Evolutionary conservation across 37 sponge, comb jelly and placozoan species (phyloP).

Genomic region (Haliclona indistincta): DNA sequence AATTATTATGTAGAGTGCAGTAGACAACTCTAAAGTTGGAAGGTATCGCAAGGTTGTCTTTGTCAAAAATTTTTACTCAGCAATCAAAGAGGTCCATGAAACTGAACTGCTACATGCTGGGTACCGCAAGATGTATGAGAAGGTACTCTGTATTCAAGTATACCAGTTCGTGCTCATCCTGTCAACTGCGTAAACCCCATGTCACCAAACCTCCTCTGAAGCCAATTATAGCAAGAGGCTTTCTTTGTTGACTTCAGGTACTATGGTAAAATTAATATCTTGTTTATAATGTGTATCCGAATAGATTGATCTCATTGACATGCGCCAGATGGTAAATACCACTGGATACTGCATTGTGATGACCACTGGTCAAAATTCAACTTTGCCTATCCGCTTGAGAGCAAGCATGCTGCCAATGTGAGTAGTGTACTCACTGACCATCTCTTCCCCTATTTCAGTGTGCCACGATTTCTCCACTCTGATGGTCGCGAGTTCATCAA

Average conservation of each 20-base stretch:
- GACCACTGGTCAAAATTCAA: constrained; percentile 58
- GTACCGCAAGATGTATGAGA: constrained; percentile 14
- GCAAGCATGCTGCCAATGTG: constrained; percentile 16
- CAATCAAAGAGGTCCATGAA: constrained; percentile 1
- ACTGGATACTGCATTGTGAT: constrained; percentile 39
- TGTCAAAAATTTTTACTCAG: constrained; percentile 6
- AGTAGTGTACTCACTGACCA: neutral
- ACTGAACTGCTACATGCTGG: constrained; percentile 25
- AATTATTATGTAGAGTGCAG: no score
- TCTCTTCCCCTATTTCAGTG: constrained; percentile 26
- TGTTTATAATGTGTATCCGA: neutral
- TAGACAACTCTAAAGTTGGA: neutral
- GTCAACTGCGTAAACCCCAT: constrained; percentile 6
- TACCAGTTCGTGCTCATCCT: constrained; percentile 5
- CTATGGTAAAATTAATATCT: neutral
- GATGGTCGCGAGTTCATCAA: no score
- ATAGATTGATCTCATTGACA: constrained; percentile 41
- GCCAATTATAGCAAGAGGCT: constrained; percentile 6
- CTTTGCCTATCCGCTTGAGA: constrained; percentile 32
- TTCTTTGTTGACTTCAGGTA: constrained; percentile 2
- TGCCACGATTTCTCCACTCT: constrained; percentile 40
- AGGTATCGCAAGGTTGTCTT: neutral
- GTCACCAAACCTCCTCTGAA: constrained; percentile 5
- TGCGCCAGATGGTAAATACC: constrained; percentile 25
- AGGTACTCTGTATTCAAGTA: constrained; percentile 4